phyloP scores from a whole-genome alignment of 2,113 vertebrate species.

The Acrocephalus arundinaceus region DNA sequence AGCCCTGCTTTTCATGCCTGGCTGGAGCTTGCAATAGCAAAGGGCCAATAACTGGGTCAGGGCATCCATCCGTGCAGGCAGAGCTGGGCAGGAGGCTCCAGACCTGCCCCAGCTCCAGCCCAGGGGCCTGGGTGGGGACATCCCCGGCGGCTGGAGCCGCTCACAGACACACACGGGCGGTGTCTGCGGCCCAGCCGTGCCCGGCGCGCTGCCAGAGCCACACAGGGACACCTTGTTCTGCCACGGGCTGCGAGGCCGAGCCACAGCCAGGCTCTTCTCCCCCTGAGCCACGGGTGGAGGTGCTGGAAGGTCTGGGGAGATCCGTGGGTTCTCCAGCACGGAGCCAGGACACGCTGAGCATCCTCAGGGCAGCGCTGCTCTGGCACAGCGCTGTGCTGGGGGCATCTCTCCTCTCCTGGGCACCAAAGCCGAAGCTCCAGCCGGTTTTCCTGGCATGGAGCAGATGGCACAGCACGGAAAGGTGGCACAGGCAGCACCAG shows the following conservation, averaged over 20 bases:
- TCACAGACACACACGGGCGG: background rate
- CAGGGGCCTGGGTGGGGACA: background rate
- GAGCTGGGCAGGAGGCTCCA: background rate
- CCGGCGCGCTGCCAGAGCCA: background rate
- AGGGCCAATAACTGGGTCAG: constrained; percentile 30
- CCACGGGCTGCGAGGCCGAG: background rate
- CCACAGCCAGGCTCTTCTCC: background rate
- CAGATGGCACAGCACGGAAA: background rate
- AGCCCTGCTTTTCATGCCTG: constrained; percentile 11
- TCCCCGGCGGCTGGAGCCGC: background rate
- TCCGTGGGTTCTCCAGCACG: accelerated
- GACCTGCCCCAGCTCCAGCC: too few species aligned
- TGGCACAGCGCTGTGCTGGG: accelerated
- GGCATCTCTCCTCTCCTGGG: background rate
- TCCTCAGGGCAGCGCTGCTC: accelerated
- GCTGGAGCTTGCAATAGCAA: background rate
- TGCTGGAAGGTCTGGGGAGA: accelerated
- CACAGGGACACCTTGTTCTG: constrained; percentile 29
- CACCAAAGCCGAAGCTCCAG: background rate
- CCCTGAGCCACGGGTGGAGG: accelerated
- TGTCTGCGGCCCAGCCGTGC: background rate
- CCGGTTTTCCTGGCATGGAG: accelerated
- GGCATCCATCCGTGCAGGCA: background rate
- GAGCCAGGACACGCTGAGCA: accelerated
- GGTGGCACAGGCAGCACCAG: background rate